A percentile compares a stretch with the other conserved stretches of the same genome.
Evolutionary conservation across 30 jellyfish, hydroid and myxozoan species (phyloP).

Genomic region (Mastigias papua): DNA sequence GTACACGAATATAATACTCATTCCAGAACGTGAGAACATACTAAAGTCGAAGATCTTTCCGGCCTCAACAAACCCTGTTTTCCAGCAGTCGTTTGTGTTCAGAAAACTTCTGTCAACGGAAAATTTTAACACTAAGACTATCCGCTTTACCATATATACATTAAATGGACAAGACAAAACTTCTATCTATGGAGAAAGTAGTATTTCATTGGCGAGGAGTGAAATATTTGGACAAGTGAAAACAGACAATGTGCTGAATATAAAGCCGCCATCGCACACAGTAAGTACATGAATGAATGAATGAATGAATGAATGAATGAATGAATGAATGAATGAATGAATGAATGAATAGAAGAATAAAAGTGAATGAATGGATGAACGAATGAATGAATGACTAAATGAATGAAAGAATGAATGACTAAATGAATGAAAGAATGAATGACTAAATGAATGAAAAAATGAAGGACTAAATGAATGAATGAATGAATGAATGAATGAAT

Average conservation of each 20-base stretch:
- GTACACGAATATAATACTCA: neutral
- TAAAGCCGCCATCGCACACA: slow-evolving; percentile 22
- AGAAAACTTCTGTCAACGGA: slow-evolving; percentile 15
- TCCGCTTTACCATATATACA: slow-evolving; percentile 32
- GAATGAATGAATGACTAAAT: slow-evolving; percentile 4
- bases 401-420: neutral
- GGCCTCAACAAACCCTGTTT: slow-evolving; percentile 30
- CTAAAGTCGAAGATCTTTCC: slow-evolving; percentile 32
- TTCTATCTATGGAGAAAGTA: slow-evolving; percentile 34
- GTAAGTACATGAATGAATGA: neutral
- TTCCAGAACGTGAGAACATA: slow-evolving; percentile 58
- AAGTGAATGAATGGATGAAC: neutral
- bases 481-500: neutral
- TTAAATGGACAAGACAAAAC: slow-evolving; percentile 12
- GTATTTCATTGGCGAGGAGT: slow-evolving; percentile 28
- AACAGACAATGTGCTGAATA: slow-evolving; percentile 25
- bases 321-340: slow-evolving; percentile 4
- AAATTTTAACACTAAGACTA: slow-evolving; percentile 21
- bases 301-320: neutral
- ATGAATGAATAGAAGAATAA: neutral
- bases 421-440: neutral
- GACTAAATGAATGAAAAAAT: neutral
- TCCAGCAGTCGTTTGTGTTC: slow-evolving; percentile 60
- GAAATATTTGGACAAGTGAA: slow-evolving; percentile 12
- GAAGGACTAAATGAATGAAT: neutral